Evolutionary conservation across 2,113 vertebrate species (phyloP).

Genomic region (Periophthalmodon schlosseri): DNA sequence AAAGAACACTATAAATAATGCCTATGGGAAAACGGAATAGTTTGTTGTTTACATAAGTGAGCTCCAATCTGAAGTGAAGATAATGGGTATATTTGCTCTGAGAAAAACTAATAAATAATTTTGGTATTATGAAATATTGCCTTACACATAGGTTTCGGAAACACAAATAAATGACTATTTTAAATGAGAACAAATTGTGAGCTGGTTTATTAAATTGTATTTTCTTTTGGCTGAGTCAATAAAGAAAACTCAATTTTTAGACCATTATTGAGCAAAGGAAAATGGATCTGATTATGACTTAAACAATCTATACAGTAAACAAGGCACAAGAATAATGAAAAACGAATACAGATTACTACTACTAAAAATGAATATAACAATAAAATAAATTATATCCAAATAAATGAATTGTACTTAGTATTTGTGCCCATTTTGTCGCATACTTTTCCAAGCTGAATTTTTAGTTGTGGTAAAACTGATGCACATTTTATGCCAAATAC

Average conservation of each 20-base stretch:
- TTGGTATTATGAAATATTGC: constrained; percentile 42
- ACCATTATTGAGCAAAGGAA: too few species aligned
- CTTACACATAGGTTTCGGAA: constrained; percentile 25
- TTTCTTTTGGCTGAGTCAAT: constrained; percentile 22
- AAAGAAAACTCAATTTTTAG: constrained; percentile 2
- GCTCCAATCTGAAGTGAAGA: constrained; percentile 44
- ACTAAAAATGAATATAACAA: too few species aligned
- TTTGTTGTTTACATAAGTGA: constrained; percentile 39
- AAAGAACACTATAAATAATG: not conserved
- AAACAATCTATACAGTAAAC: not conserved
- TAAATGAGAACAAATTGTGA: constrained; percentile 6
- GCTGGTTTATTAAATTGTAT: constrained; percentile 39
- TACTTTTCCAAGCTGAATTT: not conserved
- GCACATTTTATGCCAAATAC: not conserved
- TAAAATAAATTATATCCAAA: too few species aligned
- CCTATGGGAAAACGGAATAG: constrained; percentile 25
- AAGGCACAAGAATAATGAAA: not conserved
- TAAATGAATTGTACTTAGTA: not conserved
- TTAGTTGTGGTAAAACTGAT: not conserved
- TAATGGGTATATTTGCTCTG: constrained; percentile 47
- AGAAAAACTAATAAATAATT: constrained; percentile 37
- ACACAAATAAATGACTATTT: constrained; percentile 23
- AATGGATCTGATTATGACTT: too few species aligned
- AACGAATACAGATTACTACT: not conserved
- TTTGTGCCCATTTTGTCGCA: not conserved